phyloP scores from a whole-genome alignment of 2,797 vertebrate genomes.

The Acestrorhynchus altus region DNA sequence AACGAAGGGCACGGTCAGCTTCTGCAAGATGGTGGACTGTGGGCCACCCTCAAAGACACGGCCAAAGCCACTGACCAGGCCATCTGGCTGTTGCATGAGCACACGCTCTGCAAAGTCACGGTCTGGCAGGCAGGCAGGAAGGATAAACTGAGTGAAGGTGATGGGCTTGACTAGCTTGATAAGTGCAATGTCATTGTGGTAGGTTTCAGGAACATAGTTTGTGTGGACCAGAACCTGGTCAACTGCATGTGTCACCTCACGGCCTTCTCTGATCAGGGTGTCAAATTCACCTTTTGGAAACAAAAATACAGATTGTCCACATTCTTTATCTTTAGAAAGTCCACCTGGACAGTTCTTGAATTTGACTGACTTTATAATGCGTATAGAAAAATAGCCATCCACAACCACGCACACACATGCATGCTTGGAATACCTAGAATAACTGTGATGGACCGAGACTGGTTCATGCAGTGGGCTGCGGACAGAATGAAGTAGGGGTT shows the following conservation, averaged over 20 bases:
- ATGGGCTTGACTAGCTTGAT: constrained; percentile 84
- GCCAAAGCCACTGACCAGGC: constrained; percentile 90
- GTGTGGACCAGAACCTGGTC: constrained; percentile 78
- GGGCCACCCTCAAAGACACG: constrained; percentile 79
- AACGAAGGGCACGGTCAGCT: constrained; percentile 84
- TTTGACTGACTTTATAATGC: too few species aligned
- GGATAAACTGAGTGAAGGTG: constrained; percentile 76
- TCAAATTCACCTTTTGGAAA: constrained; percentile 83
- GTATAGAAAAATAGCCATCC: too few species aligned
- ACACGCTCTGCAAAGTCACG: constrained; percentile 87
- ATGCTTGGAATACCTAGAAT: constrained; percentile 78
- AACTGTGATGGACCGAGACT: constrained; percentile 79
- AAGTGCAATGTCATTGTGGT: constrained; percentile 91
- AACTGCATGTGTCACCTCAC: constrained; percentile 72
- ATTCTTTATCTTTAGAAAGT: not conserved
- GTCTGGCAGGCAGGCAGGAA: constrained; percentile 88
- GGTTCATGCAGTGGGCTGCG: constrained; percentile 91
- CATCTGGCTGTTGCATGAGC: constrained; percentile 80
- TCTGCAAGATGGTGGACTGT: constrained; percentile 78
- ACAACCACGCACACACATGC: not conserved
- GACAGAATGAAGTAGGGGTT: constrained; percentile 83
- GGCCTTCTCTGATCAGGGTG: constrained; percentile 66
- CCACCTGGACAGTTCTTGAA: too few species aligned
- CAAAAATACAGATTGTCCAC: too few species aligned
- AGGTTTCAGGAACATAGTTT: constrained; percentile 77